Evolutionary conservation across 2,113 vertebrate genomes (phyloP).

Genomic region (Cricetomys ansorgei): DNA sequence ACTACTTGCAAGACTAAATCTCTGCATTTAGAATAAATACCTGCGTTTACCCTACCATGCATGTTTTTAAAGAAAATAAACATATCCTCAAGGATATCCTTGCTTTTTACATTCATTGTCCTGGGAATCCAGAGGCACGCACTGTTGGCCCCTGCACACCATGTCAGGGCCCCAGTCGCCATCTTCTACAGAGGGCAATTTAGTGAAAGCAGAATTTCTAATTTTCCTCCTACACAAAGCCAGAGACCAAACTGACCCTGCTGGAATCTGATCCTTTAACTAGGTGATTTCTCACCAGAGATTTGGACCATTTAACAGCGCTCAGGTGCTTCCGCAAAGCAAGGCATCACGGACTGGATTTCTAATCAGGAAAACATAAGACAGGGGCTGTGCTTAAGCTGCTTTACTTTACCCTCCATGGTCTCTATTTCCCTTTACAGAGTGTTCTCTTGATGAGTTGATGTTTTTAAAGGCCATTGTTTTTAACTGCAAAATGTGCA

Average conservation of each 20-base stretch:
- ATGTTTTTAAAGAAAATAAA: background rate
- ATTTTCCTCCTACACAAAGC: conserved; percentile 27
- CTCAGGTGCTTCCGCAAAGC: conserved; percentile 56
- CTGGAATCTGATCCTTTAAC: background rate
- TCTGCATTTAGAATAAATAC: conserved; percentile 1
- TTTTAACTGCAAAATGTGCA: conserved; percentile 47
- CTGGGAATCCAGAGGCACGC: background rate
- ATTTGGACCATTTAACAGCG: background rate
- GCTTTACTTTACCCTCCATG: conserved; percentile 37
- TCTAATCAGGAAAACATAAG: conserved; percentile 63
- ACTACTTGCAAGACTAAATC: background rate
- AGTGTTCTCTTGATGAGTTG: conserved; percentile 64
- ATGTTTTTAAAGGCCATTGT: conserved; percentile 51
- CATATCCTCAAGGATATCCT: background rate
- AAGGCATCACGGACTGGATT: conserved; percentile 53
- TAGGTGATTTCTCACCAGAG: conserved; percentile 52
- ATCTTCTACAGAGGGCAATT: background rate
- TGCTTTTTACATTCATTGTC: conserved; percentile 31
- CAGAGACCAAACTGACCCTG: conserved; percentile 19
- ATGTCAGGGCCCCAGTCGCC: background rate
- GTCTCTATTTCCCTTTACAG: conserved; percentile 54
- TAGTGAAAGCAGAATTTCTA: conserved; percentile 28
- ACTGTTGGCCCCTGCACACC: background rate
- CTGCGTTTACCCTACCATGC: background rate
- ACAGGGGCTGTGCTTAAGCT: conserved; percentile 23